Conservation (phyloP, 30 jellyfish, hydroid and myxozoan genomes). For the Hydractinia echinata region DNA sequence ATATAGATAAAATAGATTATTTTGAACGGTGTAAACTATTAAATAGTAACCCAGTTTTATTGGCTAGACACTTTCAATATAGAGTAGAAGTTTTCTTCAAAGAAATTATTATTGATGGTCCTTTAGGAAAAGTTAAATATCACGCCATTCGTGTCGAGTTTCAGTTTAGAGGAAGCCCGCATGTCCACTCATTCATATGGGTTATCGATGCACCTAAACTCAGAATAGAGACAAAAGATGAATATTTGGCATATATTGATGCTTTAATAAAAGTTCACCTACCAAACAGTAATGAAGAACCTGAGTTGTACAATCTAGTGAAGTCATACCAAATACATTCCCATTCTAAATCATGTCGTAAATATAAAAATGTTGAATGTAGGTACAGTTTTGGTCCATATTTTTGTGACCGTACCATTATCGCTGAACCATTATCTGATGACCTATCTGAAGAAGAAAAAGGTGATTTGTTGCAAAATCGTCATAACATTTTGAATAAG, state of each 20-base stretch:
- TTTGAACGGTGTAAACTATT: slow-evolving; percentile 20
- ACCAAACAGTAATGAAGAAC: background rate
- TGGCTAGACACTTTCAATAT: no score
- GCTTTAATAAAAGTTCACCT: background rate
- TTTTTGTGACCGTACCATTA: no score
- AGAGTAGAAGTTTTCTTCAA: slow-evolving; percentile 5
- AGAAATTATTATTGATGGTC: background rate
- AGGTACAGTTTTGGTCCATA: no score
- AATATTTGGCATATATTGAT: background rate
- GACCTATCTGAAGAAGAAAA: no score
- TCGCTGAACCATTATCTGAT: no score
- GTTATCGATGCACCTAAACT: slow-evolving; percentile 12
- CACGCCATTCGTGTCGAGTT: no score
- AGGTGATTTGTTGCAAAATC: background rate
- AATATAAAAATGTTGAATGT: no score
- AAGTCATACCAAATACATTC: background rate
- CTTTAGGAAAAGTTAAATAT: no score
- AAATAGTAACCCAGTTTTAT: slow-evolving; percentile 23
- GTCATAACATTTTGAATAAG: background rate
- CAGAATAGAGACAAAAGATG: background rate
- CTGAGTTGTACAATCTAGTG: background rate
- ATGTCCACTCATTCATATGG: slow-evolving; percentile 13
- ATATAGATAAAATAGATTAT: background rate
- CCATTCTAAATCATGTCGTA: no score
- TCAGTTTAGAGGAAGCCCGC: background rate